Base-by-base conservation (phyloP, 2,888 invertebrate genomes). In the Tetranychus piercei region DNA sequence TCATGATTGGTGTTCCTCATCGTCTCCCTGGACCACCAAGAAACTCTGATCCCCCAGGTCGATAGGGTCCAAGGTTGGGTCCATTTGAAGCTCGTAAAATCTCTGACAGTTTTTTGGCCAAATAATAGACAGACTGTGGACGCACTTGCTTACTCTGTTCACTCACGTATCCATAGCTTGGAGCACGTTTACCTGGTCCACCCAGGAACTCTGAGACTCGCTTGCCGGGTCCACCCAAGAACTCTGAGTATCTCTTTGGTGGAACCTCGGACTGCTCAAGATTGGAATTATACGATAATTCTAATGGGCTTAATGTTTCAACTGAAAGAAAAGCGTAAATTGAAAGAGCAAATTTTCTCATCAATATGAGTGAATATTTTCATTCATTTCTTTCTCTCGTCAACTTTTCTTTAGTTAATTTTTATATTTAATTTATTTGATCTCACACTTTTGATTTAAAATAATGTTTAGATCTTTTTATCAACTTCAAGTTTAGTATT, bases 161-260 rank as follows among this genome's bases (percentile, higher is more conserved):
- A 23, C 4, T 11, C 5, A 22, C 18, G 6, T 18, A 69, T 22
- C 69, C 34, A 5, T 69, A 23, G 5, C 43, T 44, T 45, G 44
- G 69, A 44, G 23, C 73, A 22, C 78, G 73, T 44, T 78, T 78
- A 11, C 77, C 78, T 1, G 78, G 78, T 69, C 77, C 78, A 18
- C 78, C 78, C 18, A 78, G 73, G 69, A 77, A 78, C 64, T 78
- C 77, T 5, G 77, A 77, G 18, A 76, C 65, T n/a, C 78, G 64
- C 64, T 78, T 78, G 11, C 77, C 78, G 5, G 78, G 77, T 64
- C 77, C 77, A 6, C 77, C 78, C 1, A 78, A 71, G 45, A 78
- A 78, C 71, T 78, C 78, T 20, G 78, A 78, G 2, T 76, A 74
- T 43, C 77, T n/a, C 55, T 78, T 78, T 9, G 76, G 55, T 55